Evolutionary conservation across 2,113 vertebrate genomes (phyloP).

Genomic region (Panthera leo): DNA sequence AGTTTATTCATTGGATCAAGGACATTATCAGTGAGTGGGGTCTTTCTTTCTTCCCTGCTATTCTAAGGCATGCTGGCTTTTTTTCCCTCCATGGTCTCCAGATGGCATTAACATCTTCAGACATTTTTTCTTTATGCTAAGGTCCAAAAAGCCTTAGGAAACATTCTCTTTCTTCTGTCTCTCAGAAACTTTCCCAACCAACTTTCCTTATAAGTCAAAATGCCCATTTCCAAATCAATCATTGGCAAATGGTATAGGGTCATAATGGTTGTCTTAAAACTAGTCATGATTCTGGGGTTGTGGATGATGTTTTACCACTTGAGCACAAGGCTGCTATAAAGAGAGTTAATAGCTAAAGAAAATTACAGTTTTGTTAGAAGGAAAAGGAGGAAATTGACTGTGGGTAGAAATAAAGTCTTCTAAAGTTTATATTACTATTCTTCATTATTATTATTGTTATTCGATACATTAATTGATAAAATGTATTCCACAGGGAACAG

Average conservation of each 20-base stretch:
- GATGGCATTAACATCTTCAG: neutral
- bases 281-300: neutral
- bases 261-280: neutral
- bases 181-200: neutral
- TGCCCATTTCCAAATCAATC: neutral
- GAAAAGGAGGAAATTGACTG: neutral
- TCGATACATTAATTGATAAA: neutral
- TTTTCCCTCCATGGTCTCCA: neutral
- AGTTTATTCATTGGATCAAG: neutral
- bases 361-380: neutral
- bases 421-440: neutral
- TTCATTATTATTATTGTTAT: neutral
- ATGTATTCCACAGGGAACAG: neutral
- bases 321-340: neutral
- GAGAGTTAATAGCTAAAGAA: neutral
- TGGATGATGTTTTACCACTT: neutral
- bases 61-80: neutral
- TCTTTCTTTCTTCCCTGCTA: neutral
- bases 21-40: neutral
- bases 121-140: neutral
- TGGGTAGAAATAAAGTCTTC: constrained; percentile 7
- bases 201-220: neutral
- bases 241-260: neutral
- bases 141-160: neutral
- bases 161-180: neutral